phyloP scores from a whole-genome alignment of 2,888 invertebrate genomes.

The Pterostichus madidus region DNA sequence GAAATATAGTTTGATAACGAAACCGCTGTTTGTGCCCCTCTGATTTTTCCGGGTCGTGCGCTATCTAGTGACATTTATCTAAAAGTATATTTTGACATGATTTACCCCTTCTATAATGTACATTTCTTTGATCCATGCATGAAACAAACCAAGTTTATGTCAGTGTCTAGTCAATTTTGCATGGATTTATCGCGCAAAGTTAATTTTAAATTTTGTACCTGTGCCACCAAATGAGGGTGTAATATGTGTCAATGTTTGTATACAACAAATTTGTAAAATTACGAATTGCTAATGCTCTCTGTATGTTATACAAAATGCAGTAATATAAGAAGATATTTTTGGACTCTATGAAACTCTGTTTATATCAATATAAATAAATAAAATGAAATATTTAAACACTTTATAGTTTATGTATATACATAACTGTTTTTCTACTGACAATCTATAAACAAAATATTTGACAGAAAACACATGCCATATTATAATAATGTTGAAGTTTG shows the following conservation, averaged over 20 bases:
- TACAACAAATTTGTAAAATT: conserved; percentile 20
- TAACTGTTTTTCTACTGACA: conserved; percentile 7
- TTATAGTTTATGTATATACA: not conserved
- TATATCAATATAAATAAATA: conserved; percentile 20
- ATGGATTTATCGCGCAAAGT: conserved; percentile 17
- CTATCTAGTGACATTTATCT: conserved; percentile 1
- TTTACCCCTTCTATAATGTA: conserved; percentile 22
- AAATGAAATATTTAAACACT: conserved; percentile 7
- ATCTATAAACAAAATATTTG: conserved; percentile 13
- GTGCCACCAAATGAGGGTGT: not conserved
- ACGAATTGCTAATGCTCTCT: not conserved
- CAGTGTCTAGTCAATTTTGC: conserved; percentile 14
- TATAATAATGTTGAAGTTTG: conserved; percentile 76
- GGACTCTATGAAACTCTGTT: conserved; percentile 24
- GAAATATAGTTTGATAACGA: too few relatives aligned
- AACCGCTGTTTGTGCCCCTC: too few relatives aligned
- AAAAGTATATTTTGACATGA: conserved; percentile 37
- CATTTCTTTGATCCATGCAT: conserved; percentile 17
- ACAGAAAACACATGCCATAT: conserved; percentile 62
- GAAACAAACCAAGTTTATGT: conserved; percentile 20
- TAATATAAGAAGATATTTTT: conserved; percentile 33
- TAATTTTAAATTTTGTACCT: conserved; percentile 27
- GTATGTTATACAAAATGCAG: conserved; percentile 13
- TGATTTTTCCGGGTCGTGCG: not conserved
- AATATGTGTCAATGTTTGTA: conserved; percentile 42